phyloP scores from a whole-genome alignment of 2,113 vertebrate genomes.

The Larimichthys crocea region DNA sequence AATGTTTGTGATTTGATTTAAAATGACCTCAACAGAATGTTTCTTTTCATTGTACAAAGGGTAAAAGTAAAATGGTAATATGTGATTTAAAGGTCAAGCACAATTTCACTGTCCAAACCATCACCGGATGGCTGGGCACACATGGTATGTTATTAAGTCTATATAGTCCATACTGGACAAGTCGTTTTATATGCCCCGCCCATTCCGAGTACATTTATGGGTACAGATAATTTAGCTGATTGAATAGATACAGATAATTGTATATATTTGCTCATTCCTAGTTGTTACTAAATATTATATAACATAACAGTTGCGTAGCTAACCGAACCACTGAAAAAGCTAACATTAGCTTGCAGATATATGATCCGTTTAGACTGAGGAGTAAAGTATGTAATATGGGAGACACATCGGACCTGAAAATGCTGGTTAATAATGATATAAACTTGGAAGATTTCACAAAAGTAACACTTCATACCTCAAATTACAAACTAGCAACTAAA shows the following conservation, averaged over 20 bases:
- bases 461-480: not conserved
- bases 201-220: no score
- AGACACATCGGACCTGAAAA: no score
- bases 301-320: no score
- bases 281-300: no score
- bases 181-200: not conserved
- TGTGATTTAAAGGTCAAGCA: not conserved
- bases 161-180: not conserved
- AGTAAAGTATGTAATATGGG: no score
- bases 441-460: not conserved
- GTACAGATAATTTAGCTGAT: no score
- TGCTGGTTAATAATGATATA: no score
- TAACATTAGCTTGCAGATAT: no score
- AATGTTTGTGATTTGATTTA: constrained; percentile 2
- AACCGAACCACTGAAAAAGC: no score
- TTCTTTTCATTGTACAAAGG: not conserved
- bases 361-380: no score
- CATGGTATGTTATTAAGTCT: not conserved
- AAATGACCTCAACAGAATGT: not conserved
- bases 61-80: not conserved
- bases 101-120: not conserved
- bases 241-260: not conserved
- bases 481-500: not conserved
- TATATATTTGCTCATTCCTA: no score
- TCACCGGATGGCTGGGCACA: not conserved